A percentile compares a stretch with the other conserved stretches of the same genome.
These are phyloP conservation scores for Glomeris marginata DNA, from an alignment of 2,888 invertebrate species.

Conservation along the genomic window DNA sequence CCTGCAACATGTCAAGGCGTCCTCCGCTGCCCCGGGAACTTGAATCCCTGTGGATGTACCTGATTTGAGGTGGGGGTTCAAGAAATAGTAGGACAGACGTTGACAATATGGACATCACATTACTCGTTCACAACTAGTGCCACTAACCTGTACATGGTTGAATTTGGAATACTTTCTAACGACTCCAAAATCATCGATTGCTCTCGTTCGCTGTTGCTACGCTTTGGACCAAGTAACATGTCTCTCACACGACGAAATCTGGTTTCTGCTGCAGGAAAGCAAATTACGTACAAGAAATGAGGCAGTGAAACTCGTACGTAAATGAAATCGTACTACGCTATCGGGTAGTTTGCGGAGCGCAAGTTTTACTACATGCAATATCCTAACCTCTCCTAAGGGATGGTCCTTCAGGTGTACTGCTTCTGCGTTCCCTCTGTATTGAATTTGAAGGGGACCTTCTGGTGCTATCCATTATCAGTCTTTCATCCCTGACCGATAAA, in stretches of 20 bases:
- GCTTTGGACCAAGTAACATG: constrained; percentile 44
- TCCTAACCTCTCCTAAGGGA: constrained; percentile 4
- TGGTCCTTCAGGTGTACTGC: constrained; percentile 11
- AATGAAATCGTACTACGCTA: no score
- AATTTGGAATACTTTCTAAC: constrained; percentile 21
- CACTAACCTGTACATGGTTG: constrained; percentile 25
- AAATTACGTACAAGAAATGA: no score
- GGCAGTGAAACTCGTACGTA: no score
- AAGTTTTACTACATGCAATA: no score
- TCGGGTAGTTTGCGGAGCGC: no score
- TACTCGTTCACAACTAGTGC: no score
- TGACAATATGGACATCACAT: no score
- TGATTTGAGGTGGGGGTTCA: constrained; percentile 1
- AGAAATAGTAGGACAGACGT: no score
- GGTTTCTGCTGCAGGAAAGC: constrained; percentile 36
- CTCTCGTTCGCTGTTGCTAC: constrained; percentile 1
- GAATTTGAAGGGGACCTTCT: no score
- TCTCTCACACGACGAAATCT: constrained; percentile 62
- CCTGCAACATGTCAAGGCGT: constrained; percentile 24
- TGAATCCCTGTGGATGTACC: constrained; percentile 16
- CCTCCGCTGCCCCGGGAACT: no score
- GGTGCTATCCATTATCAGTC: constrained; percentile 30
- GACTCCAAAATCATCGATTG: constrained; percentile 10
- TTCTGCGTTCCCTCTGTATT: constrained; percentile 5
- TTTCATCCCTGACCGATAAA: constrained; percentile 61